Base-by-base conservation (phyloP, 2,888 invertebrate genomes). In the Tiliacea aurago region DNA sequence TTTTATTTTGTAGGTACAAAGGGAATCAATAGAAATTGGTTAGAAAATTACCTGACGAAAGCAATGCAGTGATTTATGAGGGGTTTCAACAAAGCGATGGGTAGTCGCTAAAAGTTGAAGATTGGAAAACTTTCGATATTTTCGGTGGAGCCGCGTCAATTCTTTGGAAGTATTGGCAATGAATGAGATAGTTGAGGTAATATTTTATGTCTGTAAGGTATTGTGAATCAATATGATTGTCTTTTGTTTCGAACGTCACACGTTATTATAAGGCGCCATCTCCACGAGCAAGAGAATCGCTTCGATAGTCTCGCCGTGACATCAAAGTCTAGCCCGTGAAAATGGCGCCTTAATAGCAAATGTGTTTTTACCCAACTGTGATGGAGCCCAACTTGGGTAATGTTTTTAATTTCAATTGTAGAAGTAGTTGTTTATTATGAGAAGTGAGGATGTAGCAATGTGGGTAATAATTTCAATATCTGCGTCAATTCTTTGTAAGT, bases 81-180 rank as follows among this genome's bases (percentile, higher is more conserved):
- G 33, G 73, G 18, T 80, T 56, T 73, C 55, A 33, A 43, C 58
- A 47, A 47, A 80, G 81, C 71, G 64, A 63, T 59, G 73, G 59
- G 70, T 51, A 47, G 56, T 67, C 56, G 63, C 47, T 66, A 43
- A 73, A 83, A 83, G 77, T 81, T 77, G 70, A 37, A 81, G 61
- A 83, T 83, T 84, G 84, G 84, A 81, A 83, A 83, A 83, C 61
- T 83, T 83, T 61, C 2, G 53, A 15, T 76, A 76, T 76, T 73
- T 84, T 84, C 55, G 65, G 53, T 53, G 20, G 28, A 55, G 66
- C n/a, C 23, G 43, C 55, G 56, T 82, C 83, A 67, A 47, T 76
- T 70, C 66, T 78, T 67, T 43, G 11, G 37, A 78, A 70, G 53
- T 71, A 56, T 66, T 55, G 47, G 43, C 43, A 78, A 82, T 67